Evolutionary conservation across 2,888 invertebrate genomes (phyloP).

Genomic region (Plagodis dolabraria): DNA sequence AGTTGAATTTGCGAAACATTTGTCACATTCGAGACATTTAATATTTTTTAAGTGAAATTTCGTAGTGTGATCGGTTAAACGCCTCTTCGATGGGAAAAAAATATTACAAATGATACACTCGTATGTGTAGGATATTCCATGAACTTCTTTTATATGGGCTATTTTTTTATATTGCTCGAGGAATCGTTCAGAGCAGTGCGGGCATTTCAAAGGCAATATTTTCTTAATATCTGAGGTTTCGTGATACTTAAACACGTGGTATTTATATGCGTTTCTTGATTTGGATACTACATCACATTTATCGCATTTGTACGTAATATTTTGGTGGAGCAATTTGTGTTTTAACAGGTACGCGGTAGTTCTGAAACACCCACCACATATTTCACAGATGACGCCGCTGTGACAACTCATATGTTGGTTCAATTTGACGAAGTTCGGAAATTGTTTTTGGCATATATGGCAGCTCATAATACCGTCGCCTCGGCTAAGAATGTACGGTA

Average conservation of each 20-base stretch:
- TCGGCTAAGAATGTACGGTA: neutral
- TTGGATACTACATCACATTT: neutral
- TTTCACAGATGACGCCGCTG: neutral
- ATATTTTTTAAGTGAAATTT: neutral
- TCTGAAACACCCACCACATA: neutral
- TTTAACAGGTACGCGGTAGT: neutral
- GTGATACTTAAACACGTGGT: neutral
- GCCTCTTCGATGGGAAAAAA: neutral
- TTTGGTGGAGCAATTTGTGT: neutral
- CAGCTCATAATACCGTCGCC: neutral
- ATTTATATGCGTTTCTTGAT: neutral
- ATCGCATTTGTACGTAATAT: neutral
- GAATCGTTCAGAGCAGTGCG: neutral
- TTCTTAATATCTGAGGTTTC: neutral
- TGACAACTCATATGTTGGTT: neutral
- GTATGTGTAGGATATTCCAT: neutral
- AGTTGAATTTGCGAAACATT: neutral
- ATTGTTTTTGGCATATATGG: neutral
- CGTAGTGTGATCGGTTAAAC: neutral
- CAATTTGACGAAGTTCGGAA: neutral
- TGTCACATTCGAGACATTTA: neutral
- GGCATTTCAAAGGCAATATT: neutral
- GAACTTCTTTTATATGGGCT: neutral
- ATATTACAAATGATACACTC: neutral
- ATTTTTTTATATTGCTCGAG: constrained; percentile 2